Conservation (phyloP, 2,888 invertebrate species). For the Lamproptera curius region DNA sequence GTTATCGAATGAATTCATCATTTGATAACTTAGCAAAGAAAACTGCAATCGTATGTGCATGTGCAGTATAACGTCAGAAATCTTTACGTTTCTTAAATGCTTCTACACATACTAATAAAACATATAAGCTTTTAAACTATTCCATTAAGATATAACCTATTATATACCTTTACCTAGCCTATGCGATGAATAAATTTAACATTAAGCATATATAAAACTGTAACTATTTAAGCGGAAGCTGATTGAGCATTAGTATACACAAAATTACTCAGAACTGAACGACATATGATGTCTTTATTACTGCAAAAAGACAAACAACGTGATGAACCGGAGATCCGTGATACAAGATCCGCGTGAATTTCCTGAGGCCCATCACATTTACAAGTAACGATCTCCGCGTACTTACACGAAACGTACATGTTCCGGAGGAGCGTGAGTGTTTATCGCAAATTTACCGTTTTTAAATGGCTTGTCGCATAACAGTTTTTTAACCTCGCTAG, state of each 20-base stretch:
- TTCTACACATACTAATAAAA: no score
- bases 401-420: slow-evolving; percentile 18
- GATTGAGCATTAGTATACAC: no score
- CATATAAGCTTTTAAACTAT: no score
- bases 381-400: slow-evolving; percentile 8
- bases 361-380: slow-evolving; percentile 25
- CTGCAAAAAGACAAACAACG: slow-evolving; percentile 23
- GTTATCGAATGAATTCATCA: no score
- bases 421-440: slow-evolving; percentile 10
- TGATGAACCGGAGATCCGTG: slow-evolving; percentile 42
- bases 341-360: slow-evolving; percentile 31
- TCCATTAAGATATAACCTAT: neutral
- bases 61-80: no score
- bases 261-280: slow-evolving; percentile 14
- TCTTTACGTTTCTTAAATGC: no score
- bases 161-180: neutral
- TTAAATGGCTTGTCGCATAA: neutral
- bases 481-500: no score
- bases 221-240: no score
- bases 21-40: no score
- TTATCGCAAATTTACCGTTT: slow-evolving; percentile 9
- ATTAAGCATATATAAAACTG: neutral
- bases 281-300: slow-evolving; percentile 24
- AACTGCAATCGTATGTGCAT: no score
- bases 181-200: neutral